These are phyloP conservation scores for Ariopsis seemanni DNA, from an alignment of 2,113 vertebrate genomes.

Conservation along the genomic window DNA sequence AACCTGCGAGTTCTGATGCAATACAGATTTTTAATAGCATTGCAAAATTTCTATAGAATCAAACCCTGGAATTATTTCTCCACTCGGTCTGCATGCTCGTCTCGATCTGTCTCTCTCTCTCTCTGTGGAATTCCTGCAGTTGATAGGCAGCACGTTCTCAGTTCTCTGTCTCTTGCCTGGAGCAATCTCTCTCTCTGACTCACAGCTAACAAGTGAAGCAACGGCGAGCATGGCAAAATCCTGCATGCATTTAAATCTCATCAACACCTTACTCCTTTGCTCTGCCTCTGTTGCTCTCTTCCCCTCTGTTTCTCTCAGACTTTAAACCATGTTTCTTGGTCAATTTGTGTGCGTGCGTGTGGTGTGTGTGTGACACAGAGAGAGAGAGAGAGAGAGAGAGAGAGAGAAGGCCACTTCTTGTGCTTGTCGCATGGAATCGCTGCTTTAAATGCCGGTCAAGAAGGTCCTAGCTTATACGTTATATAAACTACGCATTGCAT, in stretches of 20 bases:
- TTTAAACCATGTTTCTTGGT: background rate
- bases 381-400: too few relatives aligned
- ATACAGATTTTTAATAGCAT: conserved; percentile 18
- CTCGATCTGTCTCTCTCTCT: background rate
- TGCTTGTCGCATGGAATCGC: background rate
- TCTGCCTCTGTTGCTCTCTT: background rate
- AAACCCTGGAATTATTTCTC: conserved; percentile 22
- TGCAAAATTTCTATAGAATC: conserved; percentile 30
- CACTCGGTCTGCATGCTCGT: background rate
- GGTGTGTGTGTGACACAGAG: background rate
- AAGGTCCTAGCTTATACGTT: background rate
- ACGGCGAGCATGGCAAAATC: conserved; percentile 34
- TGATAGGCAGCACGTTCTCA: conserved; percentile 43
- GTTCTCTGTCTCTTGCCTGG: conserved; percentile 37
- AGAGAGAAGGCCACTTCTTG: background rate
- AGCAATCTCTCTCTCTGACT: conserved; percentile 27
- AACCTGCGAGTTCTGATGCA: conserved; percentile 9
- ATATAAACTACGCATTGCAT: background rate
- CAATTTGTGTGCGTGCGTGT: background rate
- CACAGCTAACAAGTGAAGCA: conserved; percentile 50
- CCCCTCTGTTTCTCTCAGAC: background rate
- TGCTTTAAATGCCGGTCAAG: background rate
- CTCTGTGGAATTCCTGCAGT: conserved; percentile 41
- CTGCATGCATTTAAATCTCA: conserved; percentile 54
- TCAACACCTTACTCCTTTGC: conserved; percentile 29